Conservation (phyloP, 2,888 invertebrate genomes). For the Xestoiulus laeticollis region DNA sequence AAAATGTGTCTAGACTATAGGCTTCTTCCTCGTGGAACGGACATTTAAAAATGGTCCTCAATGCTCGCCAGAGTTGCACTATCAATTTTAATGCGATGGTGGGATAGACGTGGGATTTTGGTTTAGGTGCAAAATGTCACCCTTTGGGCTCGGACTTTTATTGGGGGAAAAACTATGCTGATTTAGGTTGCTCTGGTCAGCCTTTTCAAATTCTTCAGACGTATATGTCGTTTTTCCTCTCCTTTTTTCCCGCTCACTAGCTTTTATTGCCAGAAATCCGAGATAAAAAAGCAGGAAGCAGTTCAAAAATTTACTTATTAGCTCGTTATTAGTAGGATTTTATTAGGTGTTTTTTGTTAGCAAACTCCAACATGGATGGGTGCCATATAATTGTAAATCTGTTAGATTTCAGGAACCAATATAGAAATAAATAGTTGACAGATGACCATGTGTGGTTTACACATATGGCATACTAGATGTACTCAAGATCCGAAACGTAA, state of each 20-base stretch:
- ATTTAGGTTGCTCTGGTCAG: background rate
- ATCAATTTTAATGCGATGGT: constrained; percentile 26
- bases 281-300: background rate
- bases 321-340: background rate
- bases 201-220: background rate
- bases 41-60: constrained; percentile 26
- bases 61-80: constrained; percentile 14
- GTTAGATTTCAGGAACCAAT: no score
- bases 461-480: no score
- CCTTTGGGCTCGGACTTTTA: constrained; percentile 13
- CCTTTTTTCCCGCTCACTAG: background rate
- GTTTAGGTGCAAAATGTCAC: background rate
- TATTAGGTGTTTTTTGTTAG: no score
- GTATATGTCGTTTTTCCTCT: background rate
- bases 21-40: constrained; percentile 3
- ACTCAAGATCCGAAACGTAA: no score
- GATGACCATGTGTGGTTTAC: no score
- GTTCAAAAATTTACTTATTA: background rate
- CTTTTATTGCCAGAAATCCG: background rate
- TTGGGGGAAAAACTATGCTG: background rate
- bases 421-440: no score
- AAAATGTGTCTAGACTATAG: constrained; percentile 26
- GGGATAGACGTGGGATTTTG: background rate
- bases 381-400: no score
- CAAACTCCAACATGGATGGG: no score